Conservation (phyloP, 2,113 vertebrate species). For the Hucho hucho region DNA sequence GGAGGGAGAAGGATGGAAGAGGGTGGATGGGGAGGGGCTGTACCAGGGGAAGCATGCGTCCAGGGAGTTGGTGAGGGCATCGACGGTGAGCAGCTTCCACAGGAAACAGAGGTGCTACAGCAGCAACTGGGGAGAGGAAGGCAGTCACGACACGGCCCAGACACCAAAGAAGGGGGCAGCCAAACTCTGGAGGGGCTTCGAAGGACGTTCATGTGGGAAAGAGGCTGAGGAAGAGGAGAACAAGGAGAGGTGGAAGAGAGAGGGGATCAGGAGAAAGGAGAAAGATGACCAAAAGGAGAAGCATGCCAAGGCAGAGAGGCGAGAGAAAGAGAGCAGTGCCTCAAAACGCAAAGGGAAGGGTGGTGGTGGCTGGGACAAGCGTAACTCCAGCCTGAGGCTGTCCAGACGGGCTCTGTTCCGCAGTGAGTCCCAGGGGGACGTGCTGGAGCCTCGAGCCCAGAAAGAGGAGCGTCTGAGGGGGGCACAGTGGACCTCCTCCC, state of each 20-base stretch:
- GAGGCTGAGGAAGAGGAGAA: conserved; percentile 58
- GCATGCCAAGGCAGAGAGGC: conserved; percentile 44
- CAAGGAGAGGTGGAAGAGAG: conserved; percentile 61
- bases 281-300: conserved; percentile 57
- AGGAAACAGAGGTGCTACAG: conserved; percentile 58
- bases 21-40: conserved; percentile 67
- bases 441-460: conserved; percentile 62
- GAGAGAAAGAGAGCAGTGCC: conserved; percentile 53
- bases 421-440: conserved; percentile 75
- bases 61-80: conserved; percentile 74
- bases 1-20: conserved; percentile 50
- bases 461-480: conserved; percentile 54
- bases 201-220: conserved; percentile 68
- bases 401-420: conserved; percentile 72
- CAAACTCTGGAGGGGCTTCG: conserved; percentile 70
- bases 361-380: conserved; percentile 59
- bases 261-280: conserved; percentile 58
- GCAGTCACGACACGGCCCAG: not conserved
- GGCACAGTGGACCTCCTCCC: conserved; percentile 76
- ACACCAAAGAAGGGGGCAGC: conserved; percentile 44
- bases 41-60: conserved; percentile 79
- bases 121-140: conserved; percentile 60
- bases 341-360: conserved; percentile 56
- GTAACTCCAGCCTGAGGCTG: conserved; percentile 66
- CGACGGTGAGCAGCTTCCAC: conserved; percentile 71